These are phyloP conservation scores for Crotophaga sulcirostris DNA, from an alignment of 2,113 vertebrate genomes.

Conservation along the genomic window DNA sequence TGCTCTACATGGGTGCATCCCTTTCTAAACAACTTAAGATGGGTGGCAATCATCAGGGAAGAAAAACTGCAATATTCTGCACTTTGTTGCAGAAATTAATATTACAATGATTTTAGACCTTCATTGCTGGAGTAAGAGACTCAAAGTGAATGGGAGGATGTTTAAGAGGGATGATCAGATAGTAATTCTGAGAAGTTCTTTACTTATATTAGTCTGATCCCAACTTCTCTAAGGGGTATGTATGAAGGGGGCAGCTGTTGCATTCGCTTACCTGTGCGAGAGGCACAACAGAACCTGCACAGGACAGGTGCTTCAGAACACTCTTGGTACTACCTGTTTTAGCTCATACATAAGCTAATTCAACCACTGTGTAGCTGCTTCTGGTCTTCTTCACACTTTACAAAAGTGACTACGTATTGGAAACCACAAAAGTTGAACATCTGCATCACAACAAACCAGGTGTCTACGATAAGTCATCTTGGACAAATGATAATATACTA, in stretches of 20 bases:
- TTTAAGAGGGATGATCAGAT: not conserved
- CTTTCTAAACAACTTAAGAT: not conserved
- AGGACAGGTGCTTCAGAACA: not conserved
- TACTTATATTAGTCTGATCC: not conserved
- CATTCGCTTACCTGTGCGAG: not conserved
- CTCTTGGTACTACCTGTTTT: not conserved
- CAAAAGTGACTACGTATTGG: not conserved
- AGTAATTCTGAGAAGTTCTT: not conserved
- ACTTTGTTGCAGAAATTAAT: not conserved
- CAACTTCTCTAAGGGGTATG: fast-evolving
- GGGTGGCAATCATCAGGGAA: not conserved
- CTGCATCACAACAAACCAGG: not conserved
- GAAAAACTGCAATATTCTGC: not conserved
- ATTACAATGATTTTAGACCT: not conserved
- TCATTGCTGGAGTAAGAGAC: not conserved
- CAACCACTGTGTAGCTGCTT: not conserved
- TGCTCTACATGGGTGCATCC: fast-evolving
- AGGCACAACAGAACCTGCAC: not conserved
- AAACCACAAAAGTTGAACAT: not conserved
- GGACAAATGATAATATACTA: not conserved
- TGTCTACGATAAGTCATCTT: not conserved
- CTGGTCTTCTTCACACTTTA: not conserved
- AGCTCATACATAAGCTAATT: not conserved
- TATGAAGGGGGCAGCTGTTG: not conserved
- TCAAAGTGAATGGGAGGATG: not conserved